Evolutionary conservation across 2,888 invertebrate genomes (phyloP).

Genomic region (Nasonia oneida): DNA sequence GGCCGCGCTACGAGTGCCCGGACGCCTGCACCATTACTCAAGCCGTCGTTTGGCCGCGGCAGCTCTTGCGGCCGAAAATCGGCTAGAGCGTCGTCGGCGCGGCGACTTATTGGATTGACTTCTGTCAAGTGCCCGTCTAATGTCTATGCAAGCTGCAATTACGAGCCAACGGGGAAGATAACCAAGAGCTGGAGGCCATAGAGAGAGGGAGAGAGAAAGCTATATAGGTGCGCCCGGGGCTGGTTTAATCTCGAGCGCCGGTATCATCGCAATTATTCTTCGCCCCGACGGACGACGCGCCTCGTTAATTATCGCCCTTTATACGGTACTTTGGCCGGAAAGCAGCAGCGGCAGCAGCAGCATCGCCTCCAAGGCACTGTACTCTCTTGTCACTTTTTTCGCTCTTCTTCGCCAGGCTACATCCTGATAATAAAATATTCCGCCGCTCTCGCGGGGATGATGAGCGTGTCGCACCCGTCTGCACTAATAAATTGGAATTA

Average conservation of each 20-base stretch:
- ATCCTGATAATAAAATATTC: conserved; percentile 31
- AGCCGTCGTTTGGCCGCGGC: background rate
- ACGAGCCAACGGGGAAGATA: conserved; percentile 25
- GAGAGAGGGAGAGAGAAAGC: no score
- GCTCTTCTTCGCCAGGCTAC: background rate
- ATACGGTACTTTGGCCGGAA: conserved; percentile 24
- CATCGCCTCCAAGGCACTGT: background rate
- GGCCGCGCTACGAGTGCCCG: no score
- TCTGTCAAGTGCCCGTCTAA: conserved; percentile 51
- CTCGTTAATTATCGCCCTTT: conserved; percentile 53
- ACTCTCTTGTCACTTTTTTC: background rate
- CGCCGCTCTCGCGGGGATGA: background rate
- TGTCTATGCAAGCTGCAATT: conserved; percentile 51
- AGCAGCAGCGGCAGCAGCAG: background rate
- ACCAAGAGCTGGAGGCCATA: background rate
- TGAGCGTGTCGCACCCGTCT: background rate
- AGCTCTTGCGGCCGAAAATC: conserved; percentile 12
- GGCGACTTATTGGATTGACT: conserved; percentile 51
- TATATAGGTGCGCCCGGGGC: background rate
- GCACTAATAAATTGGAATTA: conserved; percentile 19
- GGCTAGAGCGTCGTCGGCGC: background rate
- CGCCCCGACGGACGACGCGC: conserved; percentile 13
- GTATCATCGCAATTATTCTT: conserved; percentile 54
- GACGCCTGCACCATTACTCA: background rate
- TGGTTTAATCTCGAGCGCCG: conserved; percentile 39